phyloP scores from a whole-genome alignment of 2,113 vertebrate genomes.

The Perca fluviatilis region DNA sequence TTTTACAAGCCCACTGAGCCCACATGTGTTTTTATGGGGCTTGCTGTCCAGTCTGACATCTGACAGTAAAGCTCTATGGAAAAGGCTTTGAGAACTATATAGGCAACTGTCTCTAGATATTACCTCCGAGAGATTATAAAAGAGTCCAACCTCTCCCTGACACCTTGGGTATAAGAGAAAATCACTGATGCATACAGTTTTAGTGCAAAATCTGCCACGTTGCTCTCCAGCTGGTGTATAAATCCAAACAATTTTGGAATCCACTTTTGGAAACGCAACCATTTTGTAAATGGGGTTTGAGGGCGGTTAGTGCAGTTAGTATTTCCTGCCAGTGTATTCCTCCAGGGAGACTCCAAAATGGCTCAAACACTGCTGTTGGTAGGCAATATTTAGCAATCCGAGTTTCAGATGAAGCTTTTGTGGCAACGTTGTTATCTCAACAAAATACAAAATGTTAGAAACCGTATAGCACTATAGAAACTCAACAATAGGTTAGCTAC shows the following conservation, averaged over 20 bases:
- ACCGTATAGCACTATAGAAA: too few species aligned
- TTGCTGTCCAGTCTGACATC: neutral
- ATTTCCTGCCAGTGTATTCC: neutral
- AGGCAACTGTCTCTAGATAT: neutral
- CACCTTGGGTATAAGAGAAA: slow-evolving; percentile 17
- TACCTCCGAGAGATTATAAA: neutral
- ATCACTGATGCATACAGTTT: slow-evolving; percentile 15
- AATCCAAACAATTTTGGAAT: slow-evolving; percentile 30
- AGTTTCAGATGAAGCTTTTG: slow-evolving; percentile 23
- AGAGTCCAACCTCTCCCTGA: slow-evolving; percentile 4
- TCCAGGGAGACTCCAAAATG: neutral
- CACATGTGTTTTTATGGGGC: slow-evolving; percentile 30
- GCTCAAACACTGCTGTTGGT: neutral
- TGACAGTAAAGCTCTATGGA: neutral
- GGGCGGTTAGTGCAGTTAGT: neutral
- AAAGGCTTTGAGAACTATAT: neutral
- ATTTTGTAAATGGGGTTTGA: neutral
- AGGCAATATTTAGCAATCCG: neutral
- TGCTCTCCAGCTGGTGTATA: slow-evolving; percentile 16
- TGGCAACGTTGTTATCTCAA: neutral
- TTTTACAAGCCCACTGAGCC: slow-evolving; percentile 34
- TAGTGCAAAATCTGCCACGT: slow-evolving; percentile 13
- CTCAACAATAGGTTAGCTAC: too few species aligned
- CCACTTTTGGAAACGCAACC: neutral
- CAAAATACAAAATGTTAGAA: too few species aligned